These are phyloP conservation scores for Plecotus auritus DNA, from an alignment of 2,113 vertebrate species.

Conservation along the genomic window DNA sequence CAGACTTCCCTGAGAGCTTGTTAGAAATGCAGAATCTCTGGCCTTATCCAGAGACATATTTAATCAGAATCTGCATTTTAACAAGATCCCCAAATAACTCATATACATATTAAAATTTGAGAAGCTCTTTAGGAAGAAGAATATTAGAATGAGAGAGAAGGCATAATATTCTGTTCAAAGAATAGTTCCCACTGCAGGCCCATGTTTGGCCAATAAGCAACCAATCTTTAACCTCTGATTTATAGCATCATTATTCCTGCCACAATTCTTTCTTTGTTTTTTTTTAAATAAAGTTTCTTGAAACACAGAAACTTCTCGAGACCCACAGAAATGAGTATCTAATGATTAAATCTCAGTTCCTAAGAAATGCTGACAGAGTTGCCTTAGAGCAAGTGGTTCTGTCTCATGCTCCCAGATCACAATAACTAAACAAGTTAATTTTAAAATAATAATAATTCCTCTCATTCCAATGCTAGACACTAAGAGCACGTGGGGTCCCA, in stretches of 20 bases:
- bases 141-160: slow-evolving; percentile 3
- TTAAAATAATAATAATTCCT: not conserved
- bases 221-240: slow-evolving; percentile 5
- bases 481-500: not conserved
- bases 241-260: not conserved
- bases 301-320: slow-evolving; percentile 8
- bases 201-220: not conserved
- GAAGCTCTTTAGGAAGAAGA: not conserved
- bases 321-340: not conserved
- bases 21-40: not conserved
- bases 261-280: not conserved
- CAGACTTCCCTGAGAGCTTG: not conserved
- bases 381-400: not conserved
- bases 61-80: slow-evolving; percentile 14
- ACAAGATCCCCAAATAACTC: not conserved
- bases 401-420: not conserved
- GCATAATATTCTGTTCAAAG: slow-evolving; percentile 14
- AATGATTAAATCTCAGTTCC: slow-evolving; percentile 25
- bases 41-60: not conserved
- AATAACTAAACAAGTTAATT: not conserved
- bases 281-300: not conserved
- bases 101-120: not conserved
- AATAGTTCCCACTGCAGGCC: not conserved
- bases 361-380: slow-evolving; percentile 6
- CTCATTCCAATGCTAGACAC: slow-evolving; percentile 19